Conservation (phyloP, 2,888 invertebrate species). For the Coelopa pilipes region DNA sequence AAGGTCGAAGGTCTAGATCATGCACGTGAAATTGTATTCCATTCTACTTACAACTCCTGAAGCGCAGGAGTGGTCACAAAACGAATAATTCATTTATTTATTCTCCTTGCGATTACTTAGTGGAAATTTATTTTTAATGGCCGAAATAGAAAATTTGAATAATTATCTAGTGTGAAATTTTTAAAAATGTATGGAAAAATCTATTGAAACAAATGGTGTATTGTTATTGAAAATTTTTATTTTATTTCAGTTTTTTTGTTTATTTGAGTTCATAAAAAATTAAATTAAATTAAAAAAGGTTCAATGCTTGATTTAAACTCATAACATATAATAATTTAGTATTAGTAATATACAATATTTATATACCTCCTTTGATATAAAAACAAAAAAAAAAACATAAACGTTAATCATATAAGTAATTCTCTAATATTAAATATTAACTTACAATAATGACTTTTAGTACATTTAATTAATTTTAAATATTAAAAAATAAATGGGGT, state of each 20-base stretch:
- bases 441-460: constrained; percentile 67
- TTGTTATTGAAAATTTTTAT: constrained; percentile 34
- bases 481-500: constrained; percentile 56
- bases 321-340: constrained; percentile 65
- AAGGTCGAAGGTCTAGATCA: too few species aligned
- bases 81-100: too few species aligned
- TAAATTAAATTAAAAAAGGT: constrained; percentile 36
- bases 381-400: constrained; percentile 57
- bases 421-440: constrained; percentile 48
- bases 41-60: too few species aligned
- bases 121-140: too few species aligned
- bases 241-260: constrained; percentile 28
- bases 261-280: constrained; percentile 34
- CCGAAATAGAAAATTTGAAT: too few species aligned
- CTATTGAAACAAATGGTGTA: too few species aligned
- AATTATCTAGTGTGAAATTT: too few species aligned
- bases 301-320: constrained; percentile 32
- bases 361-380: constrained; percentile 56
- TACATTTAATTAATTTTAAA: constrained; percentile 53
- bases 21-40: too few species aligned
- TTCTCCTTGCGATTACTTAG: too few species aligned
- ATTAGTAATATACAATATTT: constrained; percentile 65
- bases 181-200: too few species aligned
- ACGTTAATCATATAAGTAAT: constrained; percentile 47
- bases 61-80: too few species aligned